Evolutionary conservation across 2,113 vertebrate genomes (phyloP).

Genomic region (Sorex fumeus): DNA sequence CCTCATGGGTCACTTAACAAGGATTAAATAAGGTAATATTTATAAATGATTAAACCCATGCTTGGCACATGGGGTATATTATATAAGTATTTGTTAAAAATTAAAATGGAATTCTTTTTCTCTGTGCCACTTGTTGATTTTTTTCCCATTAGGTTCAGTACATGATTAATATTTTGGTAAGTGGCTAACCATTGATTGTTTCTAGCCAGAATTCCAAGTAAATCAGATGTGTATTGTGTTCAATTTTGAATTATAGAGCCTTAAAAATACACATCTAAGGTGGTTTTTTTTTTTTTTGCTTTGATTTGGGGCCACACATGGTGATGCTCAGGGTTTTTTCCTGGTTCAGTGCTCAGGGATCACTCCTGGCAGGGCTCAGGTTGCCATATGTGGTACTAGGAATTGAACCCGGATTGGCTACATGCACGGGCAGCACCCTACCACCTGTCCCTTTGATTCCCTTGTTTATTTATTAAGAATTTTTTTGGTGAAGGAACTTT

Average conservation of each 20-base stretch:
- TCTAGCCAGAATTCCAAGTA: slow-evolving; percentile 58
- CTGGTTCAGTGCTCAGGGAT: too few species aligned
- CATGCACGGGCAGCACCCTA: too few species aligned
- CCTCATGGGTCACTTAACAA: background rate
- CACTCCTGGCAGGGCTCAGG: too few species aligned
- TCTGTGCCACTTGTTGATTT: slow-evolving; percentile 12
- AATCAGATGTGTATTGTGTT: slow-evolving; percentile 50
- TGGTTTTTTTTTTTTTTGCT: too few species aligned
- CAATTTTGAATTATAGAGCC: slow-evolving; percentile 72
- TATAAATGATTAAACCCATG: slow-evolving; percentile 59
- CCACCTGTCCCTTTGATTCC: too few species aligned
- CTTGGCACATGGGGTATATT: slow-evolving; percentile 32
- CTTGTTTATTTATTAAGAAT: slow-evolving; percentile 57
- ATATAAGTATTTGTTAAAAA: slow-evolving; percentile 46
- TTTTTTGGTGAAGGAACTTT: slow-evolving; percentile 73
- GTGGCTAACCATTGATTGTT: slow-evolving; percentile 6
- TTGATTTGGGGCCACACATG: too few species aligned
- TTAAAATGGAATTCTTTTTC: slow-evolving; percentile 41
- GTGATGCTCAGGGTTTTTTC: too few species aligned
- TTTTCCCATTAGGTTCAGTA: slow-evolving; percentile 1
- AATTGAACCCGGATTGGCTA: too few species aligned
- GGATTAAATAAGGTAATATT: slow-evolving; percentile 49
- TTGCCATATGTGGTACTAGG: too few species aligned
- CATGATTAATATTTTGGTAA: slow-evolving; percentile 68
- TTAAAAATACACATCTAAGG: slow-evolving; percentile 54